Base-by-base conservation (phyloP, 2,888 invertebrate genomes). In the Cyrtodaria siliqua region DNA sequence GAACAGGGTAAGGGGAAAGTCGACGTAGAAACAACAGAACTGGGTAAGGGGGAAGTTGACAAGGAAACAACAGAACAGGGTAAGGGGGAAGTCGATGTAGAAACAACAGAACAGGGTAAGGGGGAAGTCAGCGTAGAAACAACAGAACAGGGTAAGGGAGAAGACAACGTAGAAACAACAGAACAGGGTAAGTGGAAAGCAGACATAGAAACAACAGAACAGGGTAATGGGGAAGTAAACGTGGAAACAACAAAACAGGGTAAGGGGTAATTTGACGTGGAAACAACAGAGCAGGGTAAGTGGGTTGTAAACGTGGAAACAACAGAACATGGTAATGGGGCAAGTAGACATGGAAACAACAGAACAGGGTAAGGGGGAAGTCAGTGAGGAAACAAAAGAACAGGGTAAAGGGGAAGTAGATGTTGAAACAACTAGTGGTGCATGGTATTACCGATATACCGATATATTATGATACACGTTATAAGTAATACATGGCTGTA, bases 331-430 rank as follows among this genome's bases (percentile, higher is more conserved):
- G n/a, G n/a, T n/a, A n/a, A n/a, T n/a, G n/a, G n/a, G n/a, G n/a
- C n/a, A n/a, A n/a, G n/a, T n/a, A n/a, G n/a, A n/a, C n/a, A n/a
- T 57, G 16, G 50, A 67, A 16, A 56, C 59, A 16, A 44, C 44
- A 20, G 44, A 62, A 42, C 47, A 49, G 12, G 63, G 50, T 18
- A 56, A 60, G 24, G 63, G 50, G 24, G 24, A n/a, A n/a, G n/a
- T n/a, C n/a, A n/a, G n/a, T 33, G 56, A 47, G 16, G 18, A 57
- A 2, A 47, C 29, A 14, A 27, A 40, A 23, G 20, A 52, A n/a
- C 73, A 72, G 18, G 70, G 64, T 16, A 64, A 67, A 60, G 47
- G 53, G 38, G 56, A 69, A 67, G 61, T 64, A 24, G 82, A 79
- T 57, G 50, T 82, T 40, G 71, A 76, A 6, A 62, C 56, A 42